Conservation (phyloP, 2,888 invertebrate genomes). For the Campoplex capitator region DNA sequence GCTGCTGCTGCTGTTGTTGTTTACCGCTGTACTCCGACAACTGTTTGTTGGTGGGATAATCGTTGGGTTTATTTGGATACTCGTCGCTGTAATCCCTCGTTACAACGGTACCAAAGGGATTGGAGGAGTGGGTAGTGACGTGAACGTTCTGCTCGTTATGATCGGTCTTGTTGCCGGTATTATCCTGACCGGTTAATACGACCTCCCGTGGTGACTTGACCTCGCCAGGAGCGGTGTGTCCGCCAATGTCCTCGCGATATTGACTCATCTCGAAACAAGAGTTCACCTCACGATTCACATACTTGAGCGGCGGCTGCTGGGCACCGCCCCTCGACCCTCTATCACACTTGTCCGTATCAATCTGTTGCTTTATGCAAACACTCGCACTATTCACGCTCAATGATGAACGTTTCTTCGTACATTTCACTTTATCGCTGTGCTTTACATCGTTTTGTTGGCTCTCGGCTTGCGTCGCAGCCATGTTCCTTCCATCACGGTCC, state of each 20-base stretch:
- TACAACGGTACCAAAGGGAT: slow-evolving; percentile 86
- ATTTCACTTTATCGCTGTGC: slow-evolving; percentile 79
- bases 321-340: slow-evolving; percentile 81
- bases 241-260: slow-evolving; percentile 90
- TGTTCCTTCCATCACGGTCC: slow-evolving; percentile 86
- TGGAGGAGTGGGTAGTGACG: slow-evolving; percentile 82
- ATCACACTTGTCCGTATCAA: slow-evolving; percentile 80
- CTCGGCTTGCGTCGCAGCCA: slow-evolving; percentile 95
- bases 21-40: slow-evolving; percentile 77
- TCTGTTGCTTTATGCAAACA: slow-evolving; percentile 81
- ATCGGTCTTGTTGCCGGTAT: slow-evolving; percentile 78
- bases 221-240: slow-evolving; percentile 85
- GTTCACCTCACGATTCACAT: slow-evolving; percentile 91
- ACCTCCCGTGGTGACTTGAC: slow-evolving; percentile 81
- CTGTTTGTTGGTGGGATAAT: slow-evolving; percentile 76
- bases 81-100: slow-evolving; percentile 87
- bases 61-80: slow-evolving; percentile 86
- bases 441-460: slow-evolving; percentile 91
- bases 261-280: slow-evolving; percentile 88
- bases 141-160: slow-evolving; percentile 76
- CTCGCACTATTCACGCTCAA: slow-evolving; percentile 84
- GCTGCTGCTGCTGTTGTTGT: slow-evolving; percentile 74
- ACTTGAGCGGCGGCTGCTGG: slow-evolving; percentile 87
- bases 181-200: slow-evolving; percentile 78
- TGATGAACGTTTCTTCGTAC: slow-evolving; percentile 86